Percentiles rank a stretch among this genome's conserved stretches.
These are phyloP conservation scores for Hybos culiciformis DNA, from an alignment of 2,888 invertebrate species.

Conservation along the genomic window DNA sequence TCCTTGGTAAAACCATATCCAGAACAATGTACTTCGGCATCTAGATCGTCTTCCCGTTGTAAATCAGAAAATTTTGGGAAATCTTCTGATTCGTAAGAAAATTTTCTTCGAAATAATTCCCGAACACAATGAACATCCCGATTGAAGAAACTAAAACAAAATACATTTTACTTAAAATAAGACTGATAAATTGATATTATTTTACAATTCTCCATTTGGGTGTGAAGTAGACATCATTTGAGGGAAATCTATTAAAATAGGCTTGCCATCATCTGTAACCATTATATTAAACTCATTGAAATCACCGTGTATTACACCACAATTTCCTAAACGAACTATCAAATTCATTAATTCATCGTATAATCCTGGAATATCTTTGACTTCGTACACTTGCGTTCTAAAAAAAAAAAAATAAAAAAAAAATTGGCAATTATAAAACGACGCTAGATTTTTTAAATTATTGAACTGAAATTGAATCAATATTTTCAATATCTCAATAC, in stretches of 20 bases:
- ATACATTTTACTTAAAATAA: background rate
- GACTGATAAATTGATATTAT: constrained; percentile 1
- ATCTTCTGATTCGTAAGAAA: constrained; percentile 73
- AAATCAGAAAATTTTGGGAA: constrained; percentile 64
- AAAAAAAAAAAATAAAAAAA: constrained; percentile 2
- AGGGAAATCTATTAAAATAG: constrained; percentile 92
- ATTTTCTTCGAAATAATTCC: constrained; percentile 81
- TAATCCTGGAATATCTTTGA: constrained; percentile 56
- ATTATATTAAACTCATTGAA: constrained; percentile 99
- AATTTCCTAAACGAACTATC: constrained; percentile 77
- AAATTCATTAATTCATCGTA: constrained; percentile 92
- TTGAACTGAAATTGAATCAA: background rate
- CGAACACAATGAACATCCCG: constrained; percentile 88
- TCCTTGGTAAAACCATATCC: constrained; percentile 82
- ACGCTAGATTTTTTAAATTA: too few relatives aligned
- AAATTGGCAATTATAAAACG: background rate
- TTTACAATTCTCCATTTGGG: constrained; percentile 73
- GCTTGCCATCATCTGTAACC: constrained; percentile 62
- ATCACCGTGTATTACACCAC: constrained; percentile 96
- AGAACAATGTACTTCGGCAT: constrained; percentile 81
- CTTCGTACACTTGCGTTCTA: constrained; percentile 50
- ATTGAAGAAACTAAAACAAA: constrained; percentile 64
- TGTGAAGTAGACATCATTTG: constrained; percentile 97
- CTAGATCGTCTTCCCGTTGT: constrained; percentile 66
- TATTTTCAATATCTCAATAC: too few relatives aligned